A percentile compares a stretch with the other conserved stretches of the same genome.
Conservation (phyloP, 2,113 vertebrate genomes). For the Paracanthobrama guichenoti region DNA sequence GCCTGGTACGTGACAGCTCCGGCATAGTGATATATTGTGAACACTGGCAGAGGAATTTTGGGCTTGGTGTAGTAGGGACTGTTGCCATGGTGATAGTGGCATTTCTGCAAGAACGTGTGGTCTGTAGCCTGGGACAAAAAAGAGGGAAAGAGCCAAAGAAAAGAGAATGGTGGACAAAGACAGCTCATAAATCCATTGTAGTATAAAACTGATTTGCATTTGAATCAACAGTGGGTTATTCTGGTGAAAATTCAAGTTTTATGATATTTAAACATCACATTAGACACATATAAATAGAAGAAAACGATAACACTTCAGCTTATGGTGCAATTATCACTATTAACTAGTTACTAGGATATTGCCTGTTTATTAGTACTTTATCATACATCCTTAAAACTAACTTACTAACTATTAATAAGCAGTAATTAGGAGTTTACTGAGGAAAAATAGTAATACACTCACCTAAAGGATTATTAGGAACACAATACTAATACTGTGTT, state of each 20-base stretch:
- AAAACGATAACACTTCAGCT: background rate
- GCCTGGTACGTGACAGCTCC: slow-evolving; percentile 93
- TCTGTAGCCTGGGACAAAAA: slow-evolving; percentile 83
- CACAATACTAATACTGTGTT: too few species aligned
- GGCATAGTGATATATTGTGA: slow-evolving; percentile 87
- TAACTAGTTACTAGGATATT: too few species aligned
- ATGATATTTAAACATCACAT: background rate
- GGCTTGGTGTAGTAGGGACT: slow-evolving; percentile 85
- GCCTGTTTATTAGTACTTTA: too few species aligned
- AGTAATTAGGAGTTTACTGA: too few species aligned
- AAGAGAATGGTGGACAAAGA: background rate
- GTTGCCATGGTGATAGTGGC: slow-evolving; percentile 88
- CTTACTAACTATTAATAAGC: too few species aligned
- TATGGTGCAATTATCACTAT: too few species aligned
- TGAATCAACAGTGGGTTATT: slow-evolving; percentile 2
- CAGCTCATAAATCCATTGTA: background rate
- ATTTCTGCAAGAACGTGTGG: slow-evolving; percentile 95
- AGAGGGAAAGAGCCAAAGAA: slow-evolving; percentile 5
- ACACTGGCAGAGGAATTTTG: slow-evolving; percentile 87
- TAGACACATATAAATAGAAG: background rate
- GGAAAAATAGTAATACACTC: too few species aligned
- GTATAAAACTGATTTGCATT: background rate
- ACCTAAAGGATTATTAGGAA: too few species aligned
- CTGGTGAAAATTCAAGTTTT: background rate
- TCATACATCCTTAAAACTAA: too few species aligned